Base-by-base conservation (phyloP, 2,797 vertebrate genomes). In the Macropodus opercularis region DNA sequence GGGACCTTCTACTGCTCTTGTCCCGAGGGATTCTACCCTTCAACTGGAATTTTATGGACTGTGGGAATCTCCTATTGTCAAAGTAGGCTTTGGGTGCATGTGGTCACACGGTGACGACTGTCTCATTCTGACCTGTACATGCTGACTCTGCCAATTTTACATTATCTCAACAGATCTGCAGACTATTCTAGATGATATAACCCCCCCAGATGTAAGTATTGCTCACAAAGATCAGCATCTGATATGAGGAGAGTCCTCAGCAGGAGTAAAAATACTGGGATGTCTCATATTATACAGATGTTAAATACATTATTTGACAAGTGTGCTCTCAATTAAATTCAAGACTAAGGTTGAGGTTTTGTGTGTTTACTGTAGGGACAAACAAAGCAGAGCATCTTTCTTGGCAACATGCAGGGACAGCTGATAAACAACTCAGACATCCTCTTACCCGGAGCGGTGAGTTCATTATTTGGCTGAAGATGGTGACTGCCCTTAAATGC, bases 1-100 rank as follows among this genome's bases (percentile, higher is more conserved):
- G 85, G 84, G 11, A 72, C 60, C 18, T 90, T 80, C 49, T 54
- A 64, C 19, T 91, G 90, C 38, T 86, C 79, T 32, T 91, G 90
- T 63, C 68, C 71, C 1, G 84, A 87, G 6, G 81, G 78, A 40
- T 90, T 57, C 19, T 87, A 21, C 44, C 81, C 86, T 15, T 67
- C 85, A 44, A 85, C 85, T 36, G 88, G 85, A 35, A 17, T 88
- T 0, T 0, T 72, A 8, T 89, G 90, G 90, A 38, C 1, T 1
- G 0, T 54, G 2, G 79, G 61, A 0, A 7, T 59, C n/a, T 63
- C 84, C 1, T 76, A 56, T 54, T 91, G 90, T 74, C 2, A 76
- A 72, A 74, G 90, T 91, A 40, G 9, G 13, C 3, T 40, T 40
- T 9, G 11, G 24, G 8, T 18, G 5, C 10, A 35, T 2, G 9